Base-by-base conservation (phyloP, 2,797 vertebrate genomes). In the Silurus lanzhouensis region DNA sequence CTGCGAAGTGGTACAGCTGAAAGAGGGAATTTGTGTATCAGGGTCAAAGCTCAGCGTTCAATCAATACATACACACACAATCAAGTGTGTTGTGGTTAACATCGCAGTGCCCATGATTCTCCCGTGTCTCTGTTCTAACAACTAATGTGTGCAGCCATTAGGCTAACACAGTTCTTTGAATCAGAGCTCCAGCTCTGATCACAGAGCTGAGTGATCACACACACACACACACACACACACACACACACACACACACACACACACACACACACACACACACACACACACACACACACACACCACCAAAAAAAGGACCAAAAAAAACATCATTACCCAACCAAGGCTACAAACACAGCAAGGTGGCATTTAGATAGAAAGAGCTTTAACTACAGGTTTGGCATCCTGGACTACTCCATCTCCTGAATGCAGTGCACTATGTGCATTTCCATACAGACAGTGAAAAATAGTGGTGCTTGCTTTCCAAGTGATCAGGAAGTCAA, bases 141-240 rank as follows among this genome's bases (percentile, higher is more conserved):
- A 95, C 96, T 96, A 97, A 98, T 97, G 96, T 93, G 92, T 93
- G 94, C 93, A 95, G 94, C 95, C 94, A 96, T 97, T 97, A 96
- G 95, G 95, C 95, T 94, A 96, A 93, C 95, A 95, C 94, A 95
- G 93, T 94, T 93, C 95, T 95, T 96, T 96, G 77, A 79, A 81
- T 80, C 83, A 55, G 60, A 84, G 74, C 44, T 19, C 6, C n/a
- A 64, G 58, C 68, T 85, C 66, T 72, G 84, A 85, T 81, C 77
- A 81, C 58, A 85, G 55, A n/a, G 19, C 96, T 95, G 95, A 95
- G 94, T 95, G 96, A 95, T 95, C 93, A 92, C 96, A 94, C 95
- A 96, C 94, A 90, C 95, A 87, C 91, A 78, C 92, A 67, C 25
- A 67, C 25, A 14, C 64, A 6, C 25, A 15, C 64, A 25, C 63